phyloP scores from a whole-genome alignment of 2,113 vertebrate species.

The Thermophis baileyi region DNA sequence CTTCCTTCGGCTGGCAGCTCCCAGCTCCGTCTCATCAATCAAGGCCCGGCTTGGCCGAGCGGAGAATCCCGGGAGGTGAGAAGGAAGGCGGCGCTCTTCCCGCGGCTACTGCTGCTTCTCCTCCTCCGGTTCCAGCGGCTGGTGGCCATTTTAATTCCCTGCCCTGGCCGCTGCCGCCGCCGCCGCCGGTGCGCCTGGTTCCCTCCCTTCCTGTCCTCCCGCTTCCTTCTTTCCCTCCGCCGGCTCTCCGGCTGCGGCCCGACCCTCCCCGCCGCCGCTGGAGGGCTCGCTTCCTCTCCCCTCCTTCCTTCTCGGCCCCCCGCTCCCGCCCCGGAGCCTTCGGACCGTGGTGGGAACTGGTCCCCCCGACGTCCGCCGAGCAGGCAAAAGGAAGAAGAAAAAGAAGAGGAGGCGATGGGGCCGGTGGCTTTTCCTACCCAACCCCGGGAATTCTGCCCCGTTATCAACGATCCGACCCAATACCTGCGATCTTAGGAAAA shows the following conservation, averaged over 20 bases:
- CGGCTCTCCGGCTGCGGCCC: not conserved
- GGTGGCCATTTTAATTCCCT: conserved; percentile 72
- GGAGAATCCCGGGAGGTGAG: conserved; percentile 41
- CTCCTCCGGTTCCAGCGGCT: conserved; percentile 46
- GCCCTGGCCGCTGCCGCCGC: conserved; percentile 39
- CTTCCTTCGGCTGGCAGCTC: conserved; percentile 32
- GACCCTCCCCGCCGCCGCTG: not conserved
- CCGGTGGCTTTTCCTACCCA: not conserved
- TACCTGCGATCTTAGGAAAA: not conserved
- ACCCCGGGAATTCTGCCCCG: not conserved
- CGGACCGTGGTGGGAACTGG: not conserved
- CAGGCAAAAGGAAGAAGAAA: not conserved
- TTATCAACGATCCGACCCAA: not conserved
- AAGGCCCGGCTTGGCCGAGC: conserved; percentile 52
- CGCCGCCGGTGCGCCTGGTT: not conserved
- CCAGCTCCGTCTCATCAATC: conserved; percentile 54
- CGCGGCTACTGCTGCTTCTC: not conserved
- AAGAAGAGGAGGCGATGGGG: not conserved
- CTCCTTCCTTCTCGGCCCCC: not conserved
- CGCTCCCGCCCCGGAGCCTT: not conserved
- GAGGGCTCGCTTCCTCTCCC: conserved; percentile 45
- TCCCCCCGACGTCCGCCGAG: not conserved
- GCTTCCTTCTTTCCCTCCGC: not conserved
- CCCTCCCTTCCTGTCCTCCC: not conserved
- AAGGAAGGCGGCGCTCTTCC: conserved; percentile 26